Conservation (phyloP, 1,140 invertebrate genomes). For the Apis dorsata region DNA sequence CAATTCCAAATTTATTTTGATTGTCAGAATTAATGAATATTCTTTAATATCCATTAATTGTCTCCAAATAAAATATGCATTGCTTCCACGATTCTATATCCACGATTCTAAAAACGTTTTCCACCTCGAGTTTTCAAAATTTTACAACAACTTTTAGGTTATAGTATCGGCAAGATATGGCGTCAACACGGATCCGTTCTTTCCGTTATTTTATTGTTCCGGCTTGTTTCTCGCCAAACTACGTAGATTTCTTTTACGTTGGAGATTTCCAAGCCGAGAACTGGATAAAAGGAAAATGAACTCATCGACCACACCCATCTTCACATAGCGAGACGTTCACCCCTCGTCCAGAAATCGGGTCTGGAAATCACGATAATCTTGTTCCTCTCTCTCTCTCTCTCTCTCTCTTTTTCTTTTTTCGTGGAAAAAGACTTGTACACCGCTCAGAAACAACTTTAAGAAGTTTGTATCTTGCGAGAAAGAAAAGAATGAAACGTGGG, state of each 20-base stretch:
- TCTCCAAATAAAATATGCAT: not conserved
- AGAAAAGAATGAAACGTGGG: not conserved
- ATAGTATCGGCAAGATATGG: conserved; percentile 30
- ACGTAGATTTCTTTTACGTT: conserved; percentile 53
- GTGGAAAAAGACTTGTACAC: conserved; percentile 29
- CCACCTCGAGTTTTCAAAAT: not conserved
- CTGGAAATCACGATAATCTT: conserved; percentile 63
- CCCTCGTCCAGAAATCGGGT: conserved; percentile 29
- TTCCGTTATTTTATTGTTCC: conserved; percentile 55
- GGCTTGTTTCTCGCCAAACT: conserved; percentile 57
- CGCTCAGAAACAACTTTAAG: conserved; percentile 41
- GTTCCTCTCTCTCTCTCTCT: not conserved
- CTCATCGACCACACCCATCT: conserved; percentile 54
- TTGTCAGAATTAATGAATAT: no score
- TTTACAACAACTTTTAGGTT: conserved; percentile 14
- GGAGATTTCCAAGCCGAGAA: conserved; percentile 48
- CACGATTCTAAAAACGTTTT: not conserved
- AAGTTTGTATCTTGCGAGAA: conserved; percentile 5
- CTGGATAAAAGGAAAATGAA: conserved; percentile 67
- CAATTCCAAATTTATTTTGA: no score
- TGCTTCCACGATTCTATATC: not conserved
- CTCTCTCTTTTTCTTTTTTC: conserved; percentile 1
- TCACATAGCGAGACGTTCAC: conserved; percentile 56
- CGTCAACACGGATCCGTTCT: conserved; percentile 44
- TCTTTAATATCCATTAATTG: no score